phyloP scores from a whole-genome alignment of 2,113 vertebrate species.

The Xerus inauris region DNA sequence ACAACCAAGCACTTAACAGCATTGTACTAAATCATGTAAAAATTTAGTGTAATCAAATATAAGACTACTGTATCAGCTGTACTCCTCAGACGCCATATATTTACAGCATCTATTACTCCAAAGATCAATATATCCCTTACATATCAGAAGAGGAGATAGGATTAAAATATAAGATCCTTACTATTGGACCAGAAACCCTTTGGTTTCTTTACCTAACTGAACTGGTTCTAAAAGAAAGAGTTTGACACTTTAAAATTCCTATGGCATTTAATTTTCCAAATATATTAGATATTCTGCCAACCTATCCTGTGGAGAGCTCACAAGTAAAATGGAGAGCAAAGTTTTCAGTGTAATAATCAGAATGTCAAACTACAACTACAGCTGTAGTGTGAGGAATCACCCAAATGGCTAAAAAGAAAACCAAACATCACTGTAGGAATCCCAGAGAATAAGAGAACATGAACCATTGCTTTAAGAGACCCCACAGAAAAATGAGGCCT shows the following conservation, averaged over 20 bases:
- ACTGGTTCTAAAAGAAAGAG: background rate
- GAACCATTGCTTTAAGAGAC: background rate
- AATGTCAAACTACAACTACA: background rate
- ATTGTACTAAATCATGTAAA: background rate
- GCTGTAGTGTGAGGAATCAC: background rate
- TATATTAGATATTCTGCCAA: background rate
- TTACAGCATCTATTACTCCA: background rate
- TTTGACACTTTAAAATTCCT: slow-evolving; percentile 37
- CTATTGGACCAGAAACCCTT: background rate
- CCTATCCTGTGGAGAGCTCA: background rate
- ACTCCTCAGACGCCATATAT: background rate
- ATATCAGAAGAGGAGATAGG: too few relatives aligned
- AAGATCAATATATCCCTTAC: background rate
- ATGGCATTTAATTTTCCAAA: slow-evolving; percentile 37
- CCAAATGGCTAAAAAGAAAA: background rate
- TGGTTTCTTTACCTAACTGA: background rate
- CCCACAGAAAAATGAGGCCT: background rate
- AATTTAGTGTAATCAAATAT: background rate
- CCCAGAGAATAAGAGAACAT: background rate
- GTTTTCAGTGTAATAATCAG: background rate
- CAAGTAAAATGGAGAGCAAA: background rate
- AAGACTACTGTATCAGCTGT: background rate
- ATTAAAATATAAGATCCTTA: background rate
- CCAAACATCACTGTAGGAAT: background rate
- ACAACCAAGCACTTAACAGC: background rate